phyloP scores from a whole-genome alignment of 2,797 vertebrate genomes.

The Sphenopsis melanotis region DNA sequence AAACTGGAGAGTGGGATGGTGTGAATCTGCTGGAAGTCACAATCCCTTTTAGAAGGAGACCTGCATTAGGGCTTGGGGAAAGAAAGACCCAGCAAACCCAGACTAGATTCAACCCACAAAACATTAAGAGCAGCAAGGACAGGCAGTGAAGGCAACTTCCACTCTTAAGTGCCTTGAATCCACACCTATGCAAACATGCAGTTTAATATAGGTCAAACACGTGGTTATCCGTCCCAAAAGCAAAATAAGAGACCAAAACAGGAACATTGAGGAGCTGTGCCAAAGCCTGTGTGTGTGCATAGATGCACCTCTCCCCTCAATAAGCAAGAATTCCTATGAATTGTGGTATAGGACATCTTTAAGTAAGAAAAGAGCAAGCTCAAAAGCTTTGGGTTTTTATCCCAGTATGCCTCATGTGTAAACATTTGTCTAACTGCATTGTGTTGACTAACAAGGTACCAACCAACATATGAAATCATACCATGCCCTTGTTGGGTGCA shows the following conservation, averaged over 20 bases:
- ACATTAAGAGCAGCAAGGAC: not conserved
- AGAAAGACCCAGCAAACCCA: not conserved
- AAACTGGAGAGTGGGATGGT: not conserved
- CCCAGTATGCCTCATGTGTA: not conserved
- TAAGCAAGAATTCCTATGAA: not conserved
- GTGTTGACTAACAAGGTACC: not conserved
- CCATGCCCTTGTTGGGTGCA: not conserved
- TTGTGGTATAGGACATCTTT: not conserved
- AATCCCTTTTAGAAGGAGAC: not conserved
- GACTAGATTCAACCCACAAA: not conserved
- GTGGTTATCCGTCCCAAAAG: not conserved
- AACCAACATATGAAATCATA: not conserved
- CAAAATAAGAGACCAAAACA: not conserved
- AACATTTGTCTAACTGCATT: not conserved
- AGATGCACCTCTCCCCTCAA: not conserved
- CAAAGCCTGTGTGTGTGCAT: not conserved
- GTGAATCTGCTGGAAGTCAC: not conserved
- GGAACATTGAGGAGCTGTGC: not conserved
- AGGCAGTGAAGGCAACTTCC: not conserved
- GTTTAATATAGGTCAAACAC: not conserved
- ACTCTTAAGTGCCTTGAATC: rapidly evolving
- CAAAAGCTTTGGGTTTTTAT: not conserved
- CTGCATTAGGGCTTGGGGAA: not conserved
- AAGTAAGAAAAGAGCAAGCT: not conserved
- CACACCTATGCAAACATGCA: not conserved